Evolutionary conservation across 2,888 invertebrate species (phyloP).

Genomic region (Erebia epiphron): DNA sequence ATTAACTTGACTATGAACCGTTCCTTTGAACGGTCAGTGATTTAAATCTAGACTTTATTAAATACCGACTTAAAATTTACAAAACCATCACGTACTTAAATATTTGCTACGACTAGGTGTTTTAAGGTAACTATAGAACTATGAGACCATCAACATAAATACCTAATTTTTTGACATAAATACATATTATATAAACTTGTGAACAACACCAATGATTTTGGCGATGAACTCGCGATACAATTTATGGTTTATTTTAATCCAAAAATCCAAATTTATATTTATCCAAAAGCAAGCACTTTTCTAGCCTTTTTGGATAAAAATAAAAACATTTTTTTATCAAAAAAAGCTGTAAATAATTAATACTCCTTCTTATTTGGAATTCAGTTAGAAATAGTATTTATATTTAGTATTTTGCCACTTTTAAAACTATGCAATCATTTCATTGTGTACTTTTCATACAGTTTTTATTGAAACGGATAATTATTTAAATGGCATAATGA

Average conservation of each 20-base stretch:
- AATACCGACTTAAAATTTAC: constrained; percentile 60
- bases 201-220: constrained; percentile 33
- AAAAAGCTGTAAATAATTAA: too few relatives aligned
- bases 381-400: too few relatives aligned
- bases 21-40: neutral
- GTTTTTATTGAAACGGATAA: constrained; percentile 7
- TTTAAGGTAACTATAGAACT: constrained; percentile 64
- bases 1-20: constrained; percentile 30
- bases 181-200: constrained; percentile 10
- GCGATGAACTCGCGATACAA: neutral
- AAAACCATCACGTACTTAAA: constrained; percentile 59
- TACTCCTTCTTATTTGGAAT: too few relatives aligned
- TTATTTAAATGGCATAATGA: neutral
- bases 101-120: constrained; percentile 76
- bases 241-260: too few relatives aligned
- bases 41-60: constrained; percentile 27
- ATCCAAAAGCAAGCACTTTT: too few relatives aligned
- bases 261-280: too few relatives aligned
- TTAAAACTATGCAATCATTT: too few relatives aligned
- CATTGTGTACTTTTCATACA: too few relatives aligned
- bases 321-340: too few relatives aligned
- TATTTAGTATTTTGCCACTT: too few relatives aligned
- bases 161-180: constrained; percentile 7
- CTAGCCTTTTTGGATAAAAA: too few relatives aligned
- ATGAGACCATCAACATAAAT: constrained; percentile 53